Conservation (phyloP, 2,113 vertebrate genomes). For the Saimiri boliviensis region DNA sequence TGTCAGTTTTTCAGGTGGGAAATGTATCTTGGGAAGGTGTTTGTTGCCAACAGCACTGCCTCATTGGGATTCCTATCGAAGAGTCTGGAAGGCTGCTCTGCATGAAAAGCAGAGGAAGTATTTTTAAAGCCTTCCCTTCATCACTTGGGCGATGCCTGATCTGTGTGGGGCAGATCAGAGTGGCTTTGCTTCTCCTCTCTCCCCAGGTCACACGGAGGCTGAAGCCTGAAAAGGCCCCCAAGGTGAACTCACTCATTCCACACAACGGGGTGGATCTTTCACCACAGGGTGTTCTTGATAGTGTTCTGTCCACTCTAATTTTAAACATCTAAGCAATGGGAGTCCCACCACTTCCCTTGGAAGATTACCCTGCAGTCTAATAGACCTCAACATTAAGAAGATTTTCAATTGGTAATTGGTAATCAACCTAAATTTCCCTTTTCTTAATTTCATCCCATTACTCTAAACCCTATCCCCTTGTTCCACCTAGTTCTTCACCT, state of each 20-base stretch:
- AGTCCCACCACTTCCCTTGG: conserved; percentile 55
- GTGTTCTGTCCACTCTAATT: conserved; percentile 73
- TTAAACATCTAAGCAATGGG: conserved; percentile 70
- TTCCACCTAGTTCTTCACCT: conserved; percentile 53
- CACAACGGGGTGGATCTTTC: conserved; percentile 37
- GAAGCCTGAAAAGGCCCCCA: conserved; percentile 48
- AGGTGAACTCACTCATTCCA: conserved; percentile 66
- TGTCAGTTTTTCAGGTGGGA: background rate
- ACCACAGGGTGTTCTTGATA: conserved; percentile 29
- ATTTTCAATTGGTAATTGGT: conserved; percentile 77
- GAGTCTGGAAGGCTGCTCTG: background rate
- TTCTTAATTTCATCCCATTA: conserved; percentile 78
- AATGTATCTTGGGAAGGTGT: background rate
- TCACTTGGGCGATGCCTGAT: background rate
- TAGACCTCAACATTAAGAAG: conserved; percentile 72
- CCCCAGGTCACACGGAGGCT: background rate
- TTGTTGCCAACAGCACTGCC: background rate
- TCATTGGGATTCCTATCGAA: background rate
- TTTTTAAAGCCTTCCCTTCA: background rate
- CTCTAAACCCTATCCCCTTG: conserved; percentile 34
- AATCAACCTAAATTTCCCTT: conserved; percentile 79
- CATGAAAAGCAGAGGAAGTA: background rate
- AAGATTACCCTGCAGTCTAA: conserved; percentile 78
- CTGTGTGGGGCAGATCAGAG: background rate
- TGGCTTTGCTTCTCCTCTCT: background rate